These are phyloP conservation scores for Eumeta japonica DNA, from an alignment of 1,140 invertebrate species.

Conservation along the genomic window DNA sequence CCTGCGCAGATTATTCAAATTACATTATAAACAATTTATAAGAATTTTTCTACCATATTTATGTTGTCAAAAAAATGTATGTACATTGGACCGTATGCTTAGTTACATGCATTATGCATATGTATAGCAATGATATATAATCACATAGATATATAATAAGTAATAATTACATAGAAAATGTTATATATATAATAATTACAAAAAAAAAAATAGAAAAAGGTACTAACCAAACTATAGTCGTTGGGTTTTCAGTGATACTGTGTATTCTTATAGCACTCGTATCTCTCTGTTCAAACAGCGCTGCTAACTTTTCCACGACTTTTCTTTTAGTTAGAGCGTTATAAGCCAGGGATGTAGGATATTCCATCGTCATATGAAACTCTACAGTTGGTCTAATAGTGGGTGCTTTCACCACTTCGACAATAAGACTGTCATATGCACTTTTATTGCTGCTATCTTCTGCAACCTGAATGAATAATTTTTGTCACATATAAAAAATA, in stretches of 20 bases:
- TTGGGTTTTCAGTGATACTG: slow-evolving; percentile 61
- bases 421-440: slow-evolving; percentile 76
- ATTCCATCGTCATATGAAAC: slow-evolving; percentile 77
- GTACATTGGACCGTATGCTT: too few relatives aligned
- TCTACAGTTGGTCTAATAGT: slow-evolving; percentile 58
- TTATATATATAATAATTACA: slow-evolving; percentile 1
- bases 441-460: slow-evolving; percentile 67
- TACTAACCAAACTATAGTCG: slow-evolving; percentile 71
- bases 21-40: too few relatives aligned
- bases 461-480: slow-evolving; percentile 53
- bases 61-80: too few relatives aligned
- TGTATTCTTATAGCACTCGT: slow-evolving; percentile 70
- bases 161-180: too few relatives aligned
- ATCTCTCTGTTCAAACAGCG: slow-evolving; percentile 74
- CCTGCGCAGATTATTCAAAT: slow-evolving; percentile 23
- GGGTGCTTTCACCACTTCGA: slow-evolving; percentile 65
- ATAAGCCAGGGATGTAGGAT: slow-evolving; percentile 65
- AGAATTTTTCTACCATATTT: too few relatives aligned
- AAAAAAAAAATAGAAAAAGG: too few relatives aligned
- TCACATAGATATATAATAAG: too few relatives aligned
- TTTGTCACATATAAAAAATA: too few relatives aligned
- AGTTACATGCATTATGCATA: too few relatives aligned
- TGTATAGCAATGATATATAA: too few relatives aligned
- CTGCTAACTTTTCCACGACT: slow-evolving; percentile 75
- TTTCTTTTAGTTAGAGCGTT: slow-evolving; percentile 69